A percentile compares a stretch with the other conserved stretches of the same genome.
Conservation (phyloP, 2,888 invertebrate genomes). For the Chydorus sphaericus region DNA sequence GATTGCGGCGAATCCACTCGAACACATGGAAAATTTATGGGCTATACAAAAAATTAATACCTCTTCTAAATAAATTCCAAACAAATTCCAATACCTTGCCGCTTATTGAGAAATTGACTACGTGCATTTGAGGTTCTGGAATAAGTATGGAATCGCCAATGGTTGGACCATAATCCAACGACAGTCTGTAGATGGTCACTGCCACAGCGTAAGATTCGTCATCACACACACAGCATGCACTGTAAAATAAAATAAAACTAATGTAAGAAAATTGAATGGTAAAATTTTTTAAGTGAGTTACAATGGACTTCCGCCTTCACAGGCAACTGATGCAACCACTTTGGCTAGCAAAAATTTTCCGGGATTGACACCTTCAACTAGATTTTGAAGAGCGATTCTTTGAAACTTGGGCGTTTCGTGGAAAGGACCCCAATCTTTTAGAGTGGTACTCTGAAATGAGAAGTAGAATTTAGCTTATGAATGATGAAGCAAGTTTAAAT, state of each 20-base stretch:
- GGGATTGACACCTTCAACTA: slow-evolving; percentile 47
- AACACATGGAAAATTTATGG: slow-evolving; percentile 53
- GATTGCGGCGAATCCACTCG: slow-evolving; percentile 62
- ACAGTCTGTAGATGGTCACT: slow-evolving; percentile 72
- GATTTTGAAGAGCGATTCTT: slow-evolving; percentile 35
- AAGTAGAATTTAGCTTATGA: slow-evolving; percentile 1
- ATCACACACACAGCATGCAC: slow-evolving; percentile 69
- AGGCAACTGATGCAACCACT: slow-evolving; percentile 64
- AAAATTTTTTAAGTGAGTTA: slow-evolving; percentile 35
- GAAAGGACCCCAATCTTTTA: slow-evolving; percentile 54
- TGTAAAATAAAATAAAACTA: slow-evolving; percentile 30
- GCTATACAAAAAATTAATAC: slow-evolving; percentile 38
- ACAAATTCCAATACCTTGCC: too few relatives aligned
- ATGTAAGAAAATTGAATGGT: neutral
- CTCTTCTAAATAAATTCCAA: neutral
- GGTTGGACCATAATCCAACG: slow-evolving; percentile 62
- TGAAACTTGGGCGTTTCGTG: slow-evolving; percentile 35
- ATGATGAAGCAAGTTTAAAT: slow-evolving; percentile 6
- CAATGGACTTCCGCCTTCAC: slow-evolving; percentile 62
- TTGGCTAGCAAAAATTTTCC: slow-evolving; percentile 55
- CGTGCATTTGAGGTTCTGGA: slow-evolving; percentile 45
- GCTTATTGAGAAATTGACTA: neutral
- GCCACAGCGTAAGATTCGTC: slow-evolving; percentile 49
- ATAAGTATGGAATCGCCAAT: slow-evolving; percentile 72
- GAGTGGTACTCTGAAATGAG: slow-evolving; percentile 35